Evolutionary conservation across 2,113 vertebrate species (phyloP).

Genomic region (Columba livia): DNA sequence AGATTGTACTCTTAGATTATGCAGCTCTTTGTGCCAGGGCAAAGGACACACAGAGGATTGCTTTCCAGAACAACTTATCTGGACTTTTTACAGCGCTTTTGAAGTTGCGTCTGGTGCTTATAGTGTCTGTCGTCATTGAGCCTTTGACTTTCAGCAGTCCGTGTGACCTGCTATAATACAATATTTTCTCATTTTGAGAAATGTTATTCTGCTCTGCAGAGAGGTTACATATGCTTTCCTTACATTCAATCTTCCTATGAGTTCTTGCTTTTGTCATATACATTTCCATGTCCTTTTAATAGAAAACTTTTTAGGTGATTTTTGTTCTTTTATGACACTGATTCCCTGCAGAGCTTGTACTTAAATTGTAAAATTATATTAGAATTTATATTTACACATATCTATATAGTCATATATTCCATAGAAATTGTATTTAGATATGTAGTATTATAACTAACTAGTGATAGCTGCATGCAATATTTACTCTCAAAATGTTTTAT

Average conservation of each 20-base stretch:
- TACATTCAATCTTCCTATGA: rapidly evolving
- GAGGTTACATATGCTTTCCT: not conserved
- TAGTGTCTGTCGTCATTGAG: not conserved
- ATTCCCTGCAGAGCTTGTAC: not conserved
- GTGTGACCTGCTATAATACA: not conserved
- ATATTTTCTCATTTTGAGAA: not conserved
- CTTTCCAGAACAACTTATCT: conserved; percentile 30
- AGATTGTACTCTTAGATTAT: not conserved
- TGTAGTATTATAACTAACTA: not conserved
- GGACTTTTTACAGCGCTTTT: not conserved
- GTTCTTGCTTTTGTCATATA: not conserved
- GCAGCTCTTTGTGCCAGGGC: not conserved
- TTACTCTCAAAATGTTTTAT: not conserved
- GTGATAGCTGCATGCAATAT: not conserved
- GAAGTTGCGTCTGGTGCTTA: not conserved
- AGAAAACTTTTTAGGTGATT: not conserved
- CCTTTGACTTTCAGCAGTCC: not conserved
- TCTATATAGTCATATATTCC: not conserved
- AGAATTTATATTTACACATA: not conserved
- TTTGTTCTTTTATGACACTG: not conserved
- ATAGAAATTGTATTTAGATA: not conserved
- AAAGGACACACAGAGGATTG: not conserved
- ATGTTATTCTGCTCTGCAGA: not conserved
- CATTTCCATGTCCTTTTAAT: not conserved
- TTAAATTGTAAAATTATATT: not conserved